Evolutionary conservation across 1,140 invertebrate genomes (phyloP), one percentile per base, ranked within the genome.

Genomic region (Drosophila nikananu): DNA sequence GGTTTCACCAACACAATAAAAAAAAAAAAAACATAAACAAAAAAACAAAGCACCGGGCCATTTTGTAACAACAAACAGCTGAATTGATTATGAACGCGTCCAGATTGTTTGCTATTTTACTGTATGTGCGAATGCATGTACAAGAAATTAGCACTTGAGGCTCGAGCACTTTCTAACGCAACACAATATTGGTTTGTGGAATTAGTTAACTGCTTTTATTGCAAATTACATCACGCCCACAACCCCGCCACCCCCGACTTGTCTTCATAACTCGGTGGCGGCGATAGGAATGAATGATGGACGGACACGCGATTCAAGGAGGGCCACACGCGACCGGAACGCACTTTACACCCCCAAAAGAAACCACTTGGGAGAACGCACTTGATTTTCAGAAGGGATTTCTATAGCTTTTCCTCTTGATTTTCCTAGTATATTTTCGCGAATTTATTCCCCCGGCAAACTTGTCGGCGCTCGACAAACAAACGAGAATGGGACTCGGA

Each of bases 161-260:
- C 35, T 25, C 23, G 25, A 49, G 52, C 55, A 73, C 71, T 74
- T 74, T 61, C 44, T 39, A 46, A 66, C 12, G 52, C 27, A 23
- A 57, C 49, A 32, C 54, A 73, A 77, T 77, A 77, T 77, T 77
- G 74, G 75, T 78, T 77, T 49, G 74, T 54, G 49, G 70, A 81
- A 79, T 89, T 83, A 79, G 81, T 89, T 89, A 81, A 90, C 81
- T 81, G 86, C 63, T 70, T 89, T 81, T 89, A 89, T 89, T 59
- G 84, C 74, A 90, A 89, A 89, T 89, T 89, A 89, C 84, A 89
- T 89, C 84, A 89, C 86, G 84, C 84, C 84, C 84, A 89, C 86
- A 17, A n/a, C 25, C 25, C 49, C 49, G 2, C 9, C 25, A 25
- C 48, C 48, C 8, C 25, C 49, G 17, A 12, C 17, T 23, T 15